A percentile compares a stretch with the other conserved stretches of the same genome.
Evolutionary conservation across 2,113 vertebrate genomes (phyloP).

Genomic region (Burhinus oedicnemus): DNA sequence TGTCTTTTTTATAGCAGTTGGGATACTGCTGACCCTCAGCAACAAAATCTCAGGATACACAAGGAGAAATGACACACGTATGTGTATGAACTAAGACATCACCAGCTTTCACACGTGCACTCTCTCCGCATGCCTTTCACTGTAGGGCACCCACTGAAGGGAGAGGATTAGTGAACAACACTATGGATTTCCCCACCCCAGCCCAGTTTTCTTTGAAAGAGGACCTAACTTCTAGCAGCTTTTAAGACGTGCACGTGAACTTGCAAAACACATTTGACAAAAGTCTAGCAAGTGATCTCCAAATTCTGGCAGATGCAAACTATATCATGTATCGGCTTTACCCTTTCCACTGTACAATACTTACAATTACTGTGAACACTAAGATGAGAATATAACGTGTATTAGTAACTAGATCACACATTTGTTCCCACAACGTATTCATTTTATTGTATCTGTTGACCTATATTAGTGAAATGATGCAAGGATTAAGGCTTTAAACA

Average conservation of each 20-base stretch:
- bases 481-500: background rate
- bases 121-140: background rate
- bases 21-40: background rate
- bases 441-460: background rate
- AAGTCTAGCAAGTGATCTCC: background rate
- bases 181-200: no score
- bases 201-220: background rate
- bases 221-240: background rate
- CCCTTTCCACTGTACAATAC: background rate
- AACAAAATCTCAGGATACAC: background rate
- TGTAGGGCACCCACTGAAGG: background rate
- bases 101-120: accelerated
- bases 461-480: background rate
- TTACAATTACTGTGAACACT: background rate
- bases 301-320: background rate
- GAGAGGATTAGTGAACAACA: background rate
- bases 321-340: background rate
- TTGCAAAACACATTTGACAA: background rate
- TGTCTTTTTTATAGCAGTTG: background rate
- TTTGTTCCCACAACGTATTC: background rate
- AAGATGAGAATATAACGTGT: background rate
- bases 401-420: background rate
- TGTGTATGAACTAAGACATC: background rate
- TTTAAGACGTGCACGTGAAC: background rate
- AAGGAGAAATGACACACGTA: background rate